Evolutionary conservation across 2,888 invertebrate genomes (phyloP).

Genomic region (Orchestes rusci): DNA sequence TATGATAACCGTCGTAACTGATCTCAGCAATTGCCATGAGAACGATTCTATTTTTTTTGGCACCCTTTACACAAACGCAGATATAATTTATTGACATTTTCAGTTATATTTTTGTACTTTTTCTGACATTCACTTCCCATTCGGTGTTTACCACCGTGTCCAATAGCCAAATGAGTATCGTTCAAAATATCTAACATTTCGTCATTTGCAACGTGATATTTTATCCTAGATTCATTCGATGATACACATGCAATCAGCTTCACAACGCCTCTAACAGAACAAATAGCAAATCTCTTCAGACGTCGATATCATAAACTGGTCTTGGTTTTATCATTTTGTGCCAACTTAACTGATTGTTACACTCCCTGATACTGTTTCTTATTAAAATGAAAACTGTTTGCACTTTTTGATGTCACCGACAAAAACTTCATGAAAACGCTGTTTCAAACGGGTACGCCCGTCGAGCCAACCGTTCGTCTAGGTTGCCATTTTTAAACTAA

Average conservation of each 20-base stretch:
- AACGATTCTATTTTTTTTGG: constrained; percentile 4
- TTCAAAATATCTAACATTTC: constrained; percentile 20
- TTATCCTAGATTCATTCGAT: constrained; percentile 15
- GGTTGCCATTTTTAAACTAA: too few relatives aligned
- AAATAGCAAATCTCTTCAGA: constrained; percentile 2
- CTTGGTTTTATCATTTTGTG: constrained; percentile 15
- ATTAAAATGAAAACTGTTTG: not conserved
- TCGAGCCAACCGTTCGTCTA: too few relatives aligned
- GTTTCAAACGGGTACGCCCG: too few relatives aligned
- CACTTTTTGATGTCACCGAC: too few relatives aligned
- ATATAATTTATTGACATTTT: constrained; percentile 8
- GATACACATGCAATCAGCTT: constrained; percentile 15
- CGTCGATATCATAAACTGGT: constrained; percentile 15
- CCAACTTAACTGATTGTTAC: constrained; percentile 3
- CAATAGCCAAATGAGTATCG: constrained; percentile 22
- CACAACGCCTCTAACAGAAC: constrained; percentile 6
- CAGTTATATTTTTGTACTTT: constrained; percentile 11
- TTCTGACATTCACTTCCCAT: constrained; percentile 21
- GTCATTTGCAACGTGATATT: constrained; percentile 19
- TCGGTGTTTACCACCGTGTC: constrained; percentile 23
- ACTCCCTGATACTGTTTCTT: not conserved
- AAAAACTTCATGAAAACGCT: too few relatives aligned
- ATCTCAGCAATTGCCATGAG: not conserved
- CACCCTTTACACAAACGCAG: constrained; percentile 9
- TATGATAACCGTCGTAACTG: constrained; percentile 1